Percentiles rank a stretch among this genome's conserved stretches.
Evolutionary conservation across 2,797 vertebrate species (phyloP).

Genomic region (Sebastes wilsoni): DNA sequence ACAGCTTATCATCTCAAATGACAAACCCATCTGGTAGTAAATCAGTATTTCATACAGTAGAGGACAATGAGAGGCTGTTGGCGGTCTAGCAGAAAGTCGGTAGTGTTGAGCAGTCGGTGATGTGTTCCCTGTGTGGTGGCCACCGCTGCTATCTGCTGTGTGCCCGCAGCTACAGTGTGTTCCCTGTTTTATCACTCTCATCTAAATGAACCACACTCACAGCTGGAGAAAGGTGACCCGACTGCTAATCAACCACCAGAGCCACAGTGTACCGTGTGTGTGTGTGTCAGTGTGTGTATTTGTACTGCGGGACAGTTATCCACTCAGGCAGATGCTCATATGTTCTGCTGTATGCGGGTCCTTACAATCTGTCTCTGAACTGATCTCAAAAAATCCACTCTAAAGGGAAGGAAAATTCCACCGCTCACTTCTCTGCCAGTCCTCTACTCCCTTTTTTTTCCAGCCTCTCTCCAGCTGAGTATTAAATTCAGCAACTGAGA

Average conservation of each 20-base stretch:
- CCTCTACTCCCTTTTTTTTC: constrained; percentile 52
- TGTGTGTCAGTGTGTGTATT: constrained; percentile 22
- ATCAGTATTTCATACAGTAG: constrained; percentile 10
- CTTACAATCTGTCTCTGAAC: constrained; percentile 61
- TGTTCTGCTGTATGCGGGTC: constrained; percentile 40
- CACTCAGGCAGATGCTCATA: constrained; percentile 54
- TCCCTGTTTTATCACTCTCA: constrained; percentile 76
- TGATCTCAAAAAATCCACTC: constrained; percentile 70
- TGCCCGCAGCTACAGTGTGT: constrained; percentile 72
- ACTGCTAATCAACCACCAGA: constrained; percentile 74
- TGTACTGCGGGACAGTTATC: constrained; percentile 45
- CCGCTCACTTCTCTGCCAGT: constrained; percentile 68
- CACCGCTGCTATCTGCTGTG: constrained; percentile 63
- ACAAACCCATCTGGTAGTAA: neutral
- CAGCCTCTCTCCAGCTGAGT: constrained; percentile 76
- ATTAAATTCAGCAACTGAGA: constrained; percentile 86
- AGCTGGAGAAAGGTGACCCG: constrained; percentile 81
- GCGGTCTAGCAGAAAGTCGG: constrained; percentile 28
- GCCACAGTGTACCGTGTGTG: constrained; percentile 24
- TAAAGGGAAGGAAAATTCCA: constrained; percentile 71
- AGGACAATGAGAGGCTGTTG: constrained; percentile 31
- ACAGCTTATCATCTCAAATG: constrained; percentile 26
- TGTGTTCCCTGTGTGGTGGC: constrained; percentile 47
- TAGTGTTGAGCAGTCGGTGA: constrained; percentile 37
- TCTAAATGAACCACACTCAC: constrained; percentile 77